Percentiles rank a stretch among this genome's conserved stretches.
phyloP scores from a whole-genome alignment of 1,140 invertebrate genomes.

The Luehdorfia chinensis region DNA sequence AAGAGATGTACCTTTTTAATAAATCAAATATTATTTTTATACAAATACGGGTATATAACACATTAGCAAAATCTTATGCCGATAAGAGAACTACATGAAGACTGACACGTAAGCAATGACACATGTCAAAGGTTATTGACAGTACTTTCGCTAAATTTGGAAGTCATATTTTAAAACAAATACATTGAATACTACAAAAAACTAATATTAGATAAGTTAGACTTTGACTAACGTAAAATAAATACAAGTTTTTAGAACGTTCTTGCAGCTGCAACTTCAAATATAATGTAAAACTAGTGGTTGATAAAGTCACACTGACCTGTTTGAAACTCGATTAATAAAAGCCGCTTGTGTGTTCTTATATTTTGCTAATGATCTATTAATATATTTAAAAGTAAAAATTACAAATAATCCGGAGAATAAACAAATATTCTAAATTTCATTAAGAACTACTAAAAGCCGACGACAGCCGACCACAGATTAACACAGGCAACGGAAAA shows the following conservation, averaged over 20 bases:
- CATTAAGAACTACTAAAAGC: not conserved
- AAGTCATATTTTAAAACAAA: constrained; percentile 8
- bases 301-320: constrained; percentile 1
- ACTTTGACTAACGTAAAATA: not conserved
- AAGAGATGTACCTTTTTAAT: too few species aligned
- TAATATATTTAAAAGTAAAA: not conserved
- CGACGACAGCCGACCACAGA: constrained; percentile 1
- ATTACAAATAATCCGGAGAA: not conserved
- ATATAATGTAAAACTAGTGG: not conserved
- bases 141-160: constrained; percentile 26
- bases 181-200: not conserved
- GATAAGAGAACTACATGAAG: constrained; percentile 22
- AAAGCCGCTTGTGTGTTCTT: constrained; percentile 7
- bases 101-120: constrained; percentile 76
- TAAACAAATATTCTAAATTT: constrained; percentile 9
- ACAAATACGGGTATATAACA: too few species aligned
- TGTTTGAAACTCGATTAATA: not conserved
- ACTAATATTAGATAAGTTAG: not conserved
- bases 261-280: not conserved
- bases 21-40: too few species aligned
- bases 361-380: not conserved
- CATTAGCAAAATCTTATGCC: constrained; percentile 4
- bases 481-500: not conserved
- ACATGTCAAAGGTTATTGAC: constrained; percentile 77
- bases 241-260: not conserved